Evolutionary conservation across 2,888 invertebrate species (phyloP).

Genomic region (Ptychoptera contaminata): DNA sequence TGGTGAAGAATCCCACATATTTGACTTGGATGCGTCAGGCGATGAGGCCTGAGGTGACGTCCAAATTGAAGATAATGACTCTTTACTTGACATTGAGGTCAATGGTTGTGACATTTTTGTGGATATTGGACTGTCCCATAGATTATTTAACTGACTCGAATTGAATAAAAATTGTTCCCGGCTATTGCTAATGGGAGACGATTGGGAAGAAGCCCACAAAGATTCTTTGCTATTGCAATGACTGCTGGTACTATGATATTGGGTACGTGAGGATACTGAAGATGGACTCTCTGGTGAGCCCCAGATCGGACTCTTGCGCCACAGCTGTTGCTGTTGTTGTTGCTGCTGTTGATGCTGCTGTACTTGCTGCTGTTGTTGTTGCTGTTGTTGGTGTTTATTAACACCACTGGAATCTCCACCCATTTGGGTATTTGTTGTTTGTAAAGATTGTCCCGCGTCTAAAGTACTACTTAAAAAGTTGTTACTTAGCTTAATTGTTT

Average conservation of each 20-base stretch:
- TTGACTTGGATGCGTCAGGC: background rate
- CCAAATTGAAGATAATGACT: conserved; percentile 14
- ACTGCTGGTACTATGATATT: conserved; percentile 18
- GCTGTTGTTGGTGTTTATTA: conserved; percentile 17
- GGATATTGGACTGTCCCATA: conserved; percentile 15
- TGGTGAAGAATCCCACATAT: background rate
- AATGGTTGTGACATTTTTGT: conserved; percentile 12
- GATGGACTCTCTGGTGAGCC: conserved; percentile 24
- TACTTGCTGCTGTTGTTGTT: background rate
- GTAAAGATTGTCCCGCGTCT: background rate
- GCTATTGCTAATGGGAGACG: conserved; percentile 23
- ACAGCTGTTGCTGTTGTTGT: conserved; percentile 7
- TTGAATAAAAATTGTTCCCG: conserved; percentile 13
- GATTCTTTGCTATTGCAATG: conserved; percentile 29
- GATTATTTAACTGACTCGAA: conserved; percentile 7
- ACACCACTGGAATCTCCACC: conserved; percentile 9
- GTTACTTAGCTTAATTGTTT: conserved; percentile 1
- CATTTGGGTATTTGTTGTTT: background rate
- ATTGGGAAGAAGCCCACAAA: conserved; percentile 25
- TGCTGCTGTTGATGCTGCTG: conserved; percentile 15
- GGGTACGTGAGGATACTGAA: conserved; percentile 14
- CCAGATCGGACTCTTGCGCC: conserved; percentile 19
- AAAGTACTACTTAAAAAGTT: background rate
- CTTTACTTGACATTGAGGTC: conserved; percentile 9
- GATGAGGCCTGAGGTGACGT: conserved; percentile 4